A percentile compares a stretch with the other conserved stretches of the same genome.
These are phyloP conservation scores for Naso thynnoides DNA, from an alignment of 2,797 vertebrate genomes.

Conservation along the genomic window DNA sequence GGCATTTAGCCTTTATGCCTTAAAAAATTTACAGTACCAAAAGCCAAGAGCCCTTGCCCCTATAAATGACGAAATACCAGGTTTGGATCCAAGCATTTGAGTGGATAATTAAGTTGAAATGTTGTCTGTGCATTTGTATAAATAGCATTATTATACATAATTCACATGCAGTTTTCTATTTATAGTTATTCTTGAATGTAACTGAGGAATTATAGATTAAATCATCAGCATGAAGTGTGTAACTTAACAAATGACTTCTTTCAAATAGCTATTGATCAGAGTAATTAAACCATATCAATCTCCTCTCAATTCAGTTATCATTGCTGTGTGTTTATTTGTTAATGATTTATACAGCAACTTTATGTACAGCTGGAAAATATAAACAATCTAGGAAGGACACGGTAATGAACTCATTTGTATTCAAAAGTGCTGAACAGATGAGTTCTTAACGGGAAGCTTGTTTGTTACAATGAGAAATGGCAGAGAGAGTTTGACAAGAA, in stretches of 20 bases:
- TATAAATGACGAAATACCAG: no score
- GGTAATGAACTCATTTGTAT: constrained; percentile 47
- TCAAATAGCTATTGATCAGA: constrained; percentile 50
- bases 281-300: constrained; percentile 45
- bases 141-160: constrained; percentile 1
- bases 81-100: constrained; percentile 11
- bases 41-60: no score
- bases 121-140: background rate
- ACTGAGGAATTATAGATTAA: constrained; percentile 9
- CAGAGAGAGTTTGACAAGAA: constrained; percentile 23
- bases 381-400: constrained; percentile 14
- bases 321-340: constrained; percentile 13
- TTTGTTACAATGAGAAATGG: constrained; percentile 33
- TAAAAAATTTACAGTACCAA: no score
- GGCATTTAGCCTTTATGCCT: no score
- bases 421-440: constrained; percentile 35
- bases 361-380: constrained; percentile 18
- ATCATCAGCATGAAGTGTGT: constrained; percentile 37
- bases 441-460: constrained; percentile 31
- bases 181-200: constrained; percentile 10
- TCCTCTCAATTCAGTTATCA: constrained; percentile 24
- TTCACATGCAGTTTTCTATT: constrained; percentile 5
- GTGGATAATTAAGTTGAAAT: constrained; percentile 9
- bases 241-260: constrained; percentile 29
- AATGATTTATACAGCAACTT: constrained; percentile 28